Evolutionary conservation across 2,113 vertebrate genomes (phyloP).

Genomic region (Corythoichthys intestinalis): DNA sequence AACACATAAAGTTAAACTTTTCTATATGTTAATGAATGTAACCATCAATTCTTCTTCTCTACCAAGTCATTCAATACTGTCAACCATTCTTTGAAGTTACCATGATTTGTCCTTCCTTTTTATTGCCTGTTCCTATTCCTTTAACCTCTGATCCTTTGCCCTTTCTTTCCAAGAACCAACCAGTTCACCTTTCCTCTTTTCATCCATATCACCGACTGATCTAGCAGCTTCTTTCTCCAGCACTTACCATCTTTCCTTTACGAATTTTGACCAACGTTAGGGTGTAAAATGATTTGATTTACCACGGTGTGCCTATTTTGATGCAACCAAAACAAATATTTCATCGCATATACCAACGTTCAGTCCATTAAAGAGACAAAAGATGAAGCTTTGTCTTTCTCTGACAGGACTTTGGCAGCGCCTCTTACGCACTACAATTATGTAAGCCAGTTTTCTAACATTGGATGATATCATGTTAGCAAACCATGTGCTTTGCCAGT

Average conservation of each 20-base stretch:
- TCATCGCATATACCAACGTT: not conserved
- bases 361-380: conserved; percentile 6
- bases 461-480: conserved; percentile 23
- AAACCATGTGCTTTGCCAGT: conserved; percentile 1
- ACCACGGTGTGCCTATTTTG: not conserved
- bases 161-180: no score
- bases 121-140: not conserved
- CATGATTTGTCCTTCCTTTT: not conserved
- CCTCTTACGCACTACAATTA: conserved; percentile 20
- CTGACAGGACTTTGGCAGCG: conserved; percentile 17
- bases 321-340: not conserved
- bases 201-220: no score
- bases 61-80: not conserved
- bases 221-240: no score
- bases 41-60: not conserved
- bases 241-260: no score
- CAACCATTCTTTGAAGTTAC: not conserved
- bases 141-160: no score
- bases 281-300: not conserved
- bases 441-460: conserved; percentile 12
- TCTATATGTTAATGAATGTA: not conserved
- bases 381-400: conserved; percentile 6
- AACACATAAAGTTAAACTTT: not conserved
- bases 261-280: no score
- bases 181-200: no score